Conservation (phyloP, 1,140 invertebrate species). For the Drusus annulatus region DNA sequence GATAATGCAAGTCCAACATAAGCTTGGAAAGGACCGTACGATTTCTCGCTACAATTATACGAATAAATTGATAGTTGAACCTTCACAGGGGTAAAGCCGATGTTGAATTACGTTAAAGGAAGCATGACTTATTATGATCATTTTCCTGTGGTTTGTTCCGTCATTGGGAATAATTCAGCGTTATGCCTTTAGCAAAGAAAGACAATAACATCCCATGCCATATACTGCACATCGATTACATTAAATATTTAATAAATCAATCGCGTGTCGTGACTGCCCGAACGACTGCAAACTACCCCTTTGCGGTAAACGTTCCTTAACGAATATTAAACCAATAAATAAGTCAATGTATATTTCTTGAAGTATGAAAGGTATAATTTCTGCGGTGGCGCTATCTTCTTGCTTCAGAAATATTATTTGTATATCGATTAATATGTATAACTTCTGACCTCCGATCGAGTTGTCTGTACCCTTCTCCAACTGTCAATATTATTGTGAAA, state of each 20-base stretch:
- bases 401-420: too few species aligned
- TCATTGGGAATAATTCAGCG: constrained; percentile 5
- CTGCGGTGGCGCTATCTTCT: too few species aligned
- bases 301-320: background rate
- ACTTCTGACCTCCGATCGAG: too few species aligned
- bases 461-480: too few species aligned
- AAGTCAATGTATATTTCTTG: background rate
- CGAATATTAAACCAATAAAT: constrained; percentile 41
- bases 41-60: background rate
- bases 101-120: background rate
- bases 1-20: too few species aligned
- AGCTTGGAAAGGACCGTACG: background rate
- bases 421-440: too few species aligned
- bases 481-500: too few species aligned
- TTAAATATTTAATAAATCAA: constrained; percentile 53
- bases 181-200: background rate
- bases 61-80: too few species aligned
- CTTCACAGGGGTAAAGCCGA: background rate
- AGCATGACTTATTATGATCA: background rate
- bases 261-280: constrained; percentile 47
- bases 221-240: constrained; percentile 42
- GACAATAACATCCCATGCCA: background rate
- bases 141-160: background rate
- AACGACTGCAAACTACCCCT: background rate
- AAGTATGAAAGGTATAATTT: too few species aligned